These are phyloP conservation scores for Morpho achilles DNA, from an alignment of 2,888 invertebrate genomes.

Conservation along the genomic window DNA sequence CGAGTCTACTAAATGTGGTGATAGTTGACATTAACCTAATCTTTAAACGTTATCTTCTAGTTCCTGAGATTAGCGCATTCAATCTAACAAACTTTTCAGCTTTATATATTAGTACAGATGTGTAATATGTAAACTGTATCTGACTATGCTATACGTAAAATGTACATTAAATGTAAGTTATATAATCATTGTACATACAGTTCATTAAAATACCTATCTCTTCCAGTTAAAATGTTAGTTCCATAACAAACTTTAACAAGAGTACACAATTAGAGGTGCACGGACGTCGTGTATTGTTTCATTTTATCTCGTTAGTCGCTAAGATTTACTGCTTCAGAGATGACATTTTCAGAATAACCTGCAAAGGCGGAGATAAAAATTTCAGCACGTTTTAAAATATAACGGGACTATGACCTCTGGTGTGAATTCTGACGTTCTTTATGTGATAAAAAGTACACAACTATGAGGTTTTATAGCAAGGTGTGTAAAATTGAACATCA, in stretches of 20 bases:
- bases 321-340: slow-evolving; percentile 23
- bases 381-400: slow-evolving; percentile 11
- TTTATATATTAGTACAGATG: too few relatives aligned
- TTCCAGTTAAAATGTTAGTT: slow-evolving; percentile 11
- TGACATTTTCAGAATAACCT: slow-evolving; percentile 12
- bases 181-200: too few relatives aligned
- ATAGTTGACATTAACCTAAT: too few relatives aligned
- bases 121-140: too few relatives aligned
- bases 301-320: slow-evolving; percentile 21
- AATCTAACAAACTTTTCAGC: too few relatives aligned
- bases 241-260: slow-evolving; percentile 17
- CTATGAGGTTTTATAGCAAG: neutral
- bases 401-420: slow-evolving; percentile 10
- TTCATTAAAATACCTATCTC: too few relatives aligned
- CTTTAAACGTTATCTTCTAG: too few relatives aligned
- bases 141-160: too few relatives aligned
- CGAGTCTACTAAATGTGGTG: too few relatives aligned
- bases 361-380: slow-evolving; percentile 9
- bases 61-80: too few relatives aligned
- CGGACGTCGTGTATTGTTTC: slow-evolving; percentile 21
- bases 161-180: too few relatives aligned
- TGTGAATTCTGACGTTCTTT: slow-evolving; percentile 5
- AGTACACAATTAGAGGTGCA: slow-evolving; percentile 24
- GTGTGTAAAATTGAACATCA: neutral
- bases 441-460: slow-evolving; percentile 4